Percentiles rank a stretch among this genome's conserved stretches.
These are phyloP conservation scores for Cyphomyrus discorhynchus DNA, from an alignment of 2,113 vertebrate genomes.

Conservation along the genomic window DNA sequence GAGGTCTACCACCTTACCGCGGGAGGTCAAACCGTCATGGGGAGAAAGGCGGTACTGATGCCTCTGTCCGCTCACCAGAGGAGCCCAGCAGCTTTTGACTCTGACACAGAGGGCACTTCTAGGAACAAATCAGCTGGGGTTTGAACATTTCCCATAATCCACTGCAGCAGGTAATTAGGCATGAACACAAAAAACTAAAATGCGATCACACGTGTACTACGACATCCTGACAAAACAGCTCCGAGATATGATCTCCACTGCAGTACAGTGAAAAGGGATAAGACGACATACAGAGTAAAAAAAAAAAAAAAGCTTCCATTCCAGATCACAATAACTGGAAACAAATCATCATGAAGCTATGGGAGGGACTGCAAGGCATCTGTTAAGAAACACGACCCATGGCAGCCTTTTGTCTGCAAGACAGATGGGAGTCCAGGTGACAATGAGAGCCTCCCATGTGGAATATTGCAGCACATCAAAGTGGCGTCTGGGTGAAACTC, in stretches of 20 bases:
- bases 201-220: background rate
- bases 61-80: background rate
- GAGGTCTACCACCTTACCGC: conserved; percentile 21
- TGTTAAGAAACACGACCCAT: background rate
- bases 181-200: background rate
- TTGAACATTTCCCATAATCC: background rate
- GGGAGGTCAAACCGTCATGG: background rate
- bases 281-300: background rate
- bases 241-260: background rate
- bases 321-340: background rate
- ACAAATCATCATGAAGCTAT: background rate
- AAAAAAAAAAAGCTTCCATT: background rate
- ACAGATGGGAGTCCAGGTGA: background rate
- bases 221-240: background rate
- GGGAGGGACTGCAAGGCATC: background rate
- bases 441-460: background rate
- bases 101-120: background rate
- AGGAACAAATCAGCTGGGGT: background rate
- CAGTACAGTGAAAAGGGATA: background rate
- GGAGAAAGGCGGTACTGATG: background rate
- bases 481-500: background rate
- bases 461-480: background rate
- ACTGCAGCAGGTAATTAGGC: background rate
- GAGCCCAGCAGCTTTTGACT: background rate
- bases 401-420: background rate